phyloP scores from a whole-genome alignment of 2,888 invertebrate genomes.

The Philereme transversata region DNA sequence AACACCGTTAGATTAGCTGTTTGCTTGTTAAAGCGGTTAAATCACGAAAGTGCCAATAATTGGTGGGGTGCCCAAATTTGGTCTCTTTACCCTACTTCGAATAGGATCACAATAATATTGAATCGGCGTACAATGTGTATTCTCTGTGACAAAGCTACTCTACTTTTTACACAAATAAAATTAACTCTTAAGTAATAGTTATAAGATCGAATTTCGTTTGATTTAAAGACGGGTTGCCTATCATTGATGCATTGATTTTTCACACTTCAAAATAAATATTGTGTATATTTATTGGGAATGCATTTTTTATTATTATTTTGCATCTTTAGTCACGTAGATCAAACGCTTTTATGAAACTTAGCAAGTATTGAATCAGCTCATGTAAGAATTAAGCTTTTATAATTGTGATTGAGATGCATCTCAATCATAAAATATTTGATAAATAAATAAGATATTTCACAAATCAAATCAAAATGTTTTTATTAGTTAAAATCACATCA shows the following conservation, averaged over 20 bases:
- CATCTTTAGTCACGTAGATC: constrained; percentile 39
- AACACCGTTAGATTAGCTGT: too few species aligned
- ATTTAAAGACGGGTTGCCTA: constrained; percentile 32
- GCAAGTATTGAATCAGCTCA: too few species aligned
- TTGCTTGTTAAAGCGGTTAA: too few species aligned
- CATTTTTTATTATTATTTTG: constrained; percentile 26
- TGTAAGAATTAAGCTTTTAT: too few species aligned
- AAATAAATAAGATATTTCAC: too few species aligned
- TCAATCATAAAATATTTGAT: too few species aligned
- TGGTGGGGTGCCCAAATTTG: too few species aligned
- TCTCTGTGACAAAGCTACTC: constrained; percentile 34
- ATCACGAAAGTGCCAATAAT: too few species aligned
- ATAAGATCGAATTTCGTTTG: constrained; percentile 14
- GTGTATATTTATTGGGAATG: constrained; percentile 3
- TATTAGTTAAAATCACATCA: too few species aligned
- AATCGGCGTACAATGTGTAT: constrained; percentile 40
- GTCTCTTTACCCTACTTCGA: too few species aligned
- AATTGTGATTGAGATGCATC: too few species aligned
- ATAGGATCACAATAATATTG: constrained; percentile 43
- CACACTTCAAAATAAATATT: constrained; percentile 52
- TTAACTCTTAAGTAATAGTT: neutral
- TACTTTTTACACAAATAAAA: constrained; percentile 9
- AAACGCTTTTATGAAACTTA: constrained; percentile 32
- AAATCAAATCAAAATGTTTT: too few species aligned
- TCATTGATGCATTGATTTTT: constrained; percentile 53